A percentile compares a stretch with the other conserved stretches of the same genome.
Evolutionary conservation across 2,113 vertebrate species (phyloP).

Genomic region (Pelvicachromis taeniatus): DNA sequence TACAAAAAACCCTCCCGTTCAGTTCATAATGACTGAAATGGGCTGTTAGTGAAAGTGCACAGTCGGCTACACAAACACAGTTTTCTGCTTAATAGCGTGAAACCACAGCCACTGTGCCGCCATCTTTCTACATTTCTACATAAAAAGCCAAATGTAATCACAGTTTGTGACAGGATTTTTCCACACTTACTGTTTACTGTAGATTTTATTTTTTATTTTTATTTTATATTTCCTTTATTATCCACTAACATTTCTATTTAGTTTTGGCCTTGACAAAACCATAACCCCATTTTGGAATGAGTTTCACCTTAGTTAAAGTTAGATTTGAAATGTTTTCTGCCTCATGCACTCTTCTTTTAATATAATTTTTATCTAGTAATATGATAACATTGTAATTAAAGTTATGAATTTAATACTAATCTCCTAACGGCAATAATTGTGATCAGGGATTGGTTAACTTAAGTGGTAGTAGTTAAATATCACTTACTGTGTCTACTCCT

Average conservation of each 20-base stretch:
- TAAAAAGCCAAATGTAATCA: background rate
- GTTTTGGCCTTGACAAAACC: background rate
- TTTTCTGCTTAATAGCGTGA: background rate
- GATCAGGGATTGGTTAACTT: background rate
- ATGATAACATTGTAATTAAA: background rate
- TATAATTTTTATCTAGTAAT: background rate
- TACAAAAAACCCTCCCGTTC: background rate
- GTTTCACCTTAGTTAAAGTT: background rate
- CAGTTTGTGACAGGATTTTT: background rate
- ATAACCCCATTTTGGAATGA: background rate
- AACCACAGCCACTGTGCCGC: background rate
- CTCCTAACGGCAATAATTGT: background rate
- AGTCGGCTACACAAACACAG: background rate
- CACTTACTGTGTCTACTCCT: background rate
- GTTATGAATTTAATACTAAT: background rate
- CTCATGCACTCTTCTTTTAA: background rate
- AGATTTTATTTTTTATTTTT: background rate
- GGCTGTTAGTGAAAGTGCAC: background rate
- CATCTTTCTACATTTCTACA: background rate
- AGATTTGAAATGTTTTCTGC: background rate
- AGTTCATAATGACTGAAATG: background rate
- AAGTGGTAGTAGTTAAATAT: background rate
- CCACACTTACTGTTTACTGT: background rate
- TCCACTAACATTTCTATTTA: background rate
- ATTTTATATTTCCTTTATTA: background rate